Conservation (phyloP, 2,797 vertebrate species). For the Halcyon smyrnensis region DNA sequence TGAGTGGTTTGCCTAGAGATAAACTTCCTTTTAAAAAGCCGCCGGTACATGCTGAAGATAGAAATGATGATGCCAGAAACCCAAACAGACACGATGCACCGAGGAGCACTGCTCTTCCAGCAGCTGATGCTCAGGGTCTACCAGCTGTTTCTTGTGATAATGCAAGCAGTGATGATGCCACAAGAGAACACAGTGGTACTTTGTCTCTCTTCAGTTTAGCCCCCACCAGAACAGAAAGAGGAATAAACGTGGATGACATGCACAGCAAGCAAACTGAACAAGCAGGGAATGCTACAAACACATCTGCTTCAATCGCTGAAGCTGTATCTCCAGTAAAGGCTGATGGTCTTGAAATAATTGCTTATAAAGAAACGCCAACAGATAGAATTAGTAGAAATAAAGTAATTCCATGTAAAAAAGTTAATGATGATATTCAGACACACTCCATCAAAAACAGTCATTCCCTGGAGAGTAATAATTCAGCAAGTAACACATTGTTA, state of each 20-base stretch:
- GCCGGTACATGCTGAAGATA: neutral
- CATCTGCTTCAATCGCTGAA: neutral
- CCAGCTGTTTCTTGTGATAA: neutral
- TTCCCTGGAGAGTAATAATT: slow-evolving; percentile 40
- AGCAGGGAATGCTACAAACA: neutral
- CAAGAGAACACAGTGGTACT: slow-evolving; percentile 9
- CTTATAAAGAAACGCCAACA: neutral
- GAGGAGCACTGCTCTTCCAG: neutral
- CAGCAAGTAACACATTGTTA: slow-evolving; percentile 46
- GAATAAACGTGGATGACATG: neutral
- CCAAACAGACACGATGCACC: neutral
- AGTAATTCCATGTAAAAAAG: slow-evolving; percentile 17
- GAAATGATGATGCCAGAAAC: neutral
- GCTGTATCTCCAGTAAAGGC: neutral
- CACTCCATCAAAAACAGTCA: neutral
- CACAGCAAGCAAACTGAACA: neutral
- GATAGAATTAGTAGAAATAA: slow-evolving; percentile 2
- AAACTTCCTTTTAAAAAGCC: slow-evolving; percentile 20
- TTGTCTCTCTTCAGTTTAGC: neutral
- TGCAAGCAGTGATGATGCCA: neutral
- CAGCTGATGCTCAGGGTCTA: neutral
- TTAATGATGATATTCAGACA: slow-evolving; percentile 25
- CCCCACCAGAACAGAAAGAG: neutral
- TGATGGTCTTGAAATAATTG: neutral
- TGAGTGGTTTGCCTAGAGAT: neutral